Base-by-base conservation (phyloP, 2,888 invertebrate genomes). In the Trachelus tabidus region DNA sequence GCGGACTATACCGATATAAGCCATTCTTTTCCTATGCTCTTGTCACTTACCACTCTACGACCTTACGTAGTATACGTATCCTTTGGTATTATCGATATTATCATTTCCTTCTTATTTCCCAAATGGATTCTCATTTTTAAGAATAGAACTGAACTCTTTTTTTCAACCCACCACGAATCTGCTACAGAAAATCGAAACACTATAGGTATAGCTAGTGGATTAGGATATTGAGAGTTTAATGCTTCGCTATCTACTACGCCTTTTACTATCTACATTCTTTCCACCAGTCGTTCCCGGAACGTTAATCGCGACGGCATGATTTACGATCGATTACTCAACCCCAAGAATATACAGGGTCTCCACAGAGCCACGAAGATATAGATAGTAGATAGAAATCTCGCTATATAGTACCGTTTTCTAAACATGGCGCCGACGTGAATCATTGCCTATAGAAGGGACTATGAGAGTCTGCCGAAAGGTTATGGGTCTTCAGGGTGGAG, bases 401-500 rank as follows among this genome's bases (percentile, higher is more conserved):
- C 56, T 56, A 23, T 40, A 40, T 15, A 56, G 56, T 56, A 56
- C 23, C 56, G 23, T 56, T 56, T 6, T 56, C 56, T 23, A 56
- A 56, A 56, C 56, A 56, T 56, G 56, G 56, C 56, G 56, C 23
- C 56, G 56, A 56, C 23, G 56, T 56, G 56, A 56, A 56, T 15
- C 56, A 56, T 56, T 56, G 23, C 56, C 56, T 23, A 23, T 23
- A 56, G 23, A 34, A 71, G 31, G 31, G 71, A 71, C 33, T 11
- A 30, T 75, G 12, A 30, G 68, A 75, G 69, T 76, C 76, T 73
- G n/a, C 76, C 69, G 33, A 75, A 73, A 77, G 79, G 78, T 78
- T 76, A 77, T 15, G 71, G 34, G 71, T 71, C 56, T 56, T 56
- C 76, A 73, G 76, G 79, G 79, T 77, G 79, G 79, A 79, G 76